Conservation (phyloP, 2,113 vertebrate species). For the Pavo muticus region DNA sequence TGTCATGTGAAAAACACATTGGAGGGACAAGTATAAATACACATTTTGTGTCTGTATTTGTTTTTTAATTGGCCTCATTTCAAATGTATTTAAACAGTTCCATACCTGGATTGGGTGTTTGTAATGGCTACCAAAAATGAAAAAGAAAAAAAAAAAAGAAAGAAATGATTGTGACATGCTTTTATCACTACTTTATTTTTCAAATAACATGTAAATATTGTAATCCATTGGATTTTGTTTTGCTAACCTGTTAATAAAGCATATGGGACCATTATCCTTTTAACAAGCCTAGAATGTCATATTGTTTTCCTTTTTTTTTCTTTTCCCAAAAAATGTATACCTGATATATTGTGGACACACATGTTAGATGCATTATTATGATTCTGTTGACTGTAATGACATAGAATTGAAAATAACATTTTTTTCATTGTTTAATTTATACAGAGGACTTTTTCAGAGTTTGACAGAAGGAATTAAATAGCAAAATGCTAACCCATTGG, state of each 20-base stretch:
- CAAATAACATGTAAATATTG: constrained; percentile 99
- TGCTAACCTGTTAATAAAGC: constrained; percentile 99
- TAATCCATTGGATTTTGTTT: constrained; percentile 97
- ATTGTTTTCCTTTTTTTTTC: constrained; percentile 63
- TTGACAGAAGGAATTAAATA: constrained; percentile 86
- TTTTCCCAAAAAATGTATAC: constrained; percentile 77
- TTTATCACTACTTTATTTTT: constrained; percentile 97
- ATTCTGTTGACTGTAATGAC: constrained; percentile 87
- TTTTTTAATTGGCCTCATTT: constrained; percentile 83
- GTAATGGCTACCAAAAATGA: constrained; percentile 81
- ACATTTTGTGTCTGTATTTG: constrained; percentile 81
- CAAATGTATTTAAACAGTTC: constrained; percentile 83
- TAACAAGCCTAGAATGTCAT: constrained; percentile 85
- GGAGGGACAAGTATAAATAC: constrained; percentile 76
- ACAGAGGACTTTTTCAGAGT: constrained; percentile 87
- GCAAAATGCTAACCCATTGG: constrained; percentile 84
- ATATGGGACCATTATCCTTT: constrained; percentile 94
- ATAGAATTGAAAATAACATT: constrained; percentile 84
- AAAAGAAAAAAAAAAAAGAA: constrained; percentile 50
- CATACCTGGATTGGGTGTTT: constrained; percentile 84
- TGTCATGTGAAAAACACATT: constrained; percentile 71
- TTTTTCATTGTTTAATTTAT: constrained; percentile 88
- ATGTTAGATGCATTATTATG: constrained; percentile 86
- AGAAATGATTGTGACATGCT: constrained; percentile 96
- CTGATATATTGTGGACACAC: constrained; percentile 83